A percentile compares a stretch with the other conserved stretches of the same genome.
Conservation (phyloP, 1,140 invertebrate species). For the Temnothorax longispinosus region DNA sequence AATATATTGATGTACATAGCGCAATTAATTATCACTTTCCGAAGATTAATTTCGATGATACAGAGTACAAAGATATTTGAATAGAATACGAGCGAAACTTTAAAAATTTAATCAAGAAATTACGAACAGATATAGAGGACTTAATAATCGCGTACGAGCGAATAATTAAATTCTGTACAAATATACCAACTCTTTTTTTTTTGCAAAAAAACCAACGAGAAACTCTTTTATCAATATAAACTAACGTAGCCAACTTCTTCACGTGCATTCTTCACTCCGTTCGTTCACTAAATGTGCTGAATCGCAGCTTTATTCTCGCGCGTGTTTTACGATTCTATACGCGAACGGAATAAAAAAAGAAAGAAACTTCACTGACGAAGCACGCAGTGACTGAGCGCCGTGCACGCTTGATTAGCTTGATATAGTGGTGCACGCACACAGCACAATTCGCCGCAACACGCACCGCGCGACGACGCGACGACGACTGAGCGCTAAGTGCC, state of each 20-base stretch:
- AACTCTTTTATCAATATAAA: conserved; percentile 11
- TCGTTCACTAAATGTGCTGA: conserved; percentile 48
- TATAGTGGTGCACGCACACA: conserved; percentile 80
- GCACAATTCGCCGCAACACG: conserved; percentile 74
- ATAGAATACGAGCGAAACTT: neutral
- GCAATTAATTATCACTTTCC: neutral
- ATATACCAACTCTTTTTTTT: neutral
- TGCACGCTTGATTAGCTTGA: conserved; percentile 85
- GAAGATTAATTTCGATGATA: neutral
- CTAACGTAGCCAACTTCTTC: conserved; percentile 13
- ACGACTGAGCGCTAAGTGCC: conserved; percentile 85
- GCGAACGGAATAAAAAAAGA: conserved; percentile 4
- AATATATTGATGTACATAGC: neutral
- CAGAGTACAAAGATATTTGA: neutral
- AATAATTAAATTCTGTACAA: conserved; percentile 1
- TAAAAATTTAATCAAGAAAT: neutral
- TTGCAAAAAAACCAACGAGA: neutral
- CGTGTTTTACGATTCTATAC: conserved; percentile 10
- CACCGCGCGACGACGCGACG: conserved; percentile 77
- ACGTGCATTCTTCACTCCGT: conserved; percentile 25
- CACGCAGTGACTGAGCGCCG: conserved; percentile 83
- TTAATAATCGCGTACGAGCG: neutral
- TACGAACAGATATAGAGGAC: neutral
- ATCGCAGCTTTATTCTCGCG: conserved; percentile 39
- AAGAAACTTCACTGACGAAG: conserved; percentile 40